phyloP scores from a whole-genome alignment of 2,888 invertebrate species.

The Capitulum mitella region DNA sequence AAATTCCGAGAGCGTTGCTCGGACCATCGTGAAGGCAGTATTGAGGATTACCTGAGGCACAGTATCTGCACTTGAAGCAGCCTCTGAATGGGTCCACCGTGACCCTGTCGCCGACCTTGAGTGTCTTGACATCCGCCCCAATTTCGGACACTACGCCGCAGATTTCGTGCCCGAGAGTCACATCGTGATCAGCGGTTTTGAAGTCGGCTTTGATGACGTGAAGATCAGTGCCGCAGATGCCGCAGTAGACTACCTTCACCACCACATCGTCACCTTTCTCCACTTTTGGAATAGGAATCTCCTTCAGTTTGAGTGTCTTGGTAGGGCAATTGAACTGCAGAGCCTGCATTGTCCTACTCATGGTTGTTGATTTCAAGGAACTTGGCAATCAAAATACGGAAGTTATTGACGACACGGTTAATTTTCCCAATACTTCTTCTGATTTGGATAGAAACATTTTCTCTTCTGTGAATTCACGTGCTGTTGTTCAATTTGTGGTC shows the following conservation, averaged over 20 bases:
- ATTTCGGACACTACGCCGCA: conserved; percentile 54
- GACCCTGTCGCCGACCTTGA: conserved; percentile 59
- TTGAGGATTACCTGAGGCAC: conserved; percentile 58
- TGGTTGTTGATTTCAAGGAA: too few species aligned
- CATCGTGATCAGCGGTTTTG: conserved; percentile 43
- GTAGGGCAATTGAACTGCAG: not conserved
- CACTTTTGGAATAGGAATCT: not conserved
- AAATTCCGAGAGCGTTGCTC: conserved; percentile 59
- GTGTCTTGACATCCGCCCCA: conserved; percentile 51
- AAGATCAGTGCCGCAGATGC: conserved; percentile 65
- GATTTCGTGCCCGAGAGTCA: conserved; percentile 61
- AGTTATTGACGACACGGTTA: too few species aligned
- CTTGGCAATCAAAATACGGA: too few species aligned
- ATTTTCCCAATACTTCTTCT: too few species aligned
- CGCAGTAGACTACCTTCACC: conserved; percentile 58
- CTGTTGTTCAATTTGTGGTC: too few species aligned
- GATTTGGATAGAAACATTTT: too few species aligned
- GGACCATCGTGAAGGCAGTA: conserved; percentile 56
- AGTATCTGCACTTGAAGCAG: conserved; percentile 55
- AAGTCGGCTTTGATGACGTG: conserved; percentile 58
- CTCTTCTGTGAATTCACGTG: too few species aligned
- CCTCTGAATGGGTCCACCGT: conserved; percentile 61
- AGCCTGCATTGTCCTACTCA: not conserved
- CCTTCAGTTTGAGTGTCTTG: not conserved
- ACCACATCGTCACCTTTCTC: conserved; percentile 52